Conservation (phyloP, 2,888 invertebrate species). For the Calameuta filiformis region DNA sequence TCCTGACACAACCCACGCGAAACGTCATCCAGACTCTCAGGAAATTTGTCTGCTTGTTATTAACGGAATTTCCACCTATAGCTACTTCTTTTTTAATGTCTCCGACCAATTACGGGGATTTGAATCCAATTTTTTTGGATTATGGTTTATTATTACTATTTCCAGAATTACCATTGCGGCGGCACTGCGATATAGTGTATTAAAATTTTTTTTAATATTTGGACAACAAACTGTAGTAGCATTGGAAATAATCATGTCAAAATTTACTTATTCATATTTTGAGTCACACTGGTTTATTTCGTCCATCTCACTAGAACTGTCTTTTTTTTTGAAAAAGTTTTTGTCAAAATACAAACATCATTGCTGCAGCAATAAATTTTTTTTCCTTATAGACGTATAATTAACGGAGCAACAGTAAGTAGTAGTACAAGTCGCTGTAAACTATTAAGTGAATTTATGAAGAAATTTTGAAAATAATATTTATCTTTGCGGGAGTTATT, state of each 20-base stretch:
- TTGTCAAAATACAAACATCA: neutral
- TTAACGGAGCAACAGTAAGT: neutral
- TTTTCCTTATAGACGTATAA: neutral
- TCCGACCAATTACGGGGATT: neutral
- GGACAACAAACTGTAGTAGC: neutral
- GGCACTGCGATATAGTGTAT: neutral
- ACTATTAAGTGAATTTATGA: neutral
- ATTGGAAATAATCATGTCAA: neutral
- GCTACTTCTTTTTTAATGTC: neutral
- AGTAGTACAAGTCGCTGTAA: neutral
- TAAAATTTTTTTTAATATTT: neutral
- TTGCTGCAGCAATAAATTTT: neutral
- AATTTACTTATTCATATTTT: too few relatives aligned
- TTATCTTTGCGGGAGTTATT: neutral
- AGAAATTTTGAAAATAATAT: neutral
- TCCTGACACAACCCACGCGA: neutral
- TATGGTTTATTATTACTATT: neutral
- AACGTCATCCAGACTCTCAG: neutral
- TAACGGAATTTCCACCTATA: neutral
- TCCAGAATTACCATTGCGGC: neutral
- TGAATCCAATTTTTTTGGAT: neutral
- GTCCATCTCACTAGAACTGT: neutral
- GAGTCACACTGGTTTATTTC: too few relatives aligned
- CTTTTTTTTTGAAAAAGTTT: neutral
- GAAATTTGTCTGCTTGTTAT: neutral